Conservation (phyloP, 2,888 invertebrate genomes). For the Lymantria dispar region DNA sequence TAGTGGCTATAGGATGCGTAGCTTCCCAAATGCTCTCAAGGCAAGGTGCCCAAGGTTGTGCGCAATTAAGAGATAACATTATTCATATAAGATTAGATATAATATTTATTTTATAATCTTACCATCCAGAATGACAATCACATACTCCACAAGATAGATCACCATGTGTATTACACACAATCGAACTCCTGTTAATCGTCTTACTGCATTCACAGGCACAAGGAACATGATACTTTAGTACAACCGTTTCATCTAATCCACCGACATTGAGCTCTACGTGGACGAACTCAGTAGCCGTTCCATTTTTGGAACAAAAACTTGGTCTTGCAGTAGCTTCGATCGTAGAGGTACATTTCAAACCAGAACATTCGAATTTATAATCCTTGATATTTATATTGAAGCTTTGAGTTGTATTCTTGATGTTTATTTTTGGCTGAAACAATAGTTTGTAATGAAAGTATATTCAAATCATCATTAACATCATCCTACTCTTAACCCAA, state of each 20-base stretch:
- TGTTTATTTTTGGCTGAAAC: conserved; percentile 15
- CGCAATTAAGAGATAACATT: too few relatives aligned
- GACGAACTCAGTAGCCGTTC: conserved; percentile 41
- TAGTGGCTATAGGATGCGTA: too few relatives aligned
- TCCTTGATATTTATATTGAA: conserved; percentile 25
- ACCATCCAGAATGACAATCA: conserved; percentile 62
- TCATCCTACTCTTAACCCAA: too few relatives aligned
- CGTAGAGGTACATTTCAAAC: conserved; percentile 29
- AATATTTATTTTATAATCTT: conserved; percentile 6
- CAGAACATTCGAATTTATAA: conserved; percentile 22
- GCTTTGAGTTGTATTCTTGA: conserved; percentile 42
- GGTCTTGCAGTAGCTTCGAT: conserved; percentile 31
- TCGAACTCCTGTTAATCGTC: conserved; percentile 54
- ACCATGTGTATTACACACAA: conserved; percentile 69
- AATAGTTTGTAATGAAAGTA: neutral
- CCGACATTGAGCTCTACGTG: conserved; percentile 41
- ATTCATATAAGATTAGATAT: too few relatives aligned
- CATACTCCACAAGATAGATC: conserved; percentile 85
- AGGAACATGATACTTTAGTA: conserved; percentile 54
- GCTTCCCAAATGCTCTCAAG: too few relatives aligned
- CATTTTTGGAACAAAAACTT: conserved; percentile 48
- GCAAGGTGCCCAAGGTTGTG: too few relatives aligned
- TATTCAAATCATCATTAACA: too few relatives aligned
- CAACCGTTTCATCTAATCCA: conserved; percentile 36
- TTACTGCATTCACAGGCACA: conserved; percentile 61